Evolutionary conservation across 2,797 vertebrate species (phyloP).

Genomic region (Sparidentex hasta): DNA sequence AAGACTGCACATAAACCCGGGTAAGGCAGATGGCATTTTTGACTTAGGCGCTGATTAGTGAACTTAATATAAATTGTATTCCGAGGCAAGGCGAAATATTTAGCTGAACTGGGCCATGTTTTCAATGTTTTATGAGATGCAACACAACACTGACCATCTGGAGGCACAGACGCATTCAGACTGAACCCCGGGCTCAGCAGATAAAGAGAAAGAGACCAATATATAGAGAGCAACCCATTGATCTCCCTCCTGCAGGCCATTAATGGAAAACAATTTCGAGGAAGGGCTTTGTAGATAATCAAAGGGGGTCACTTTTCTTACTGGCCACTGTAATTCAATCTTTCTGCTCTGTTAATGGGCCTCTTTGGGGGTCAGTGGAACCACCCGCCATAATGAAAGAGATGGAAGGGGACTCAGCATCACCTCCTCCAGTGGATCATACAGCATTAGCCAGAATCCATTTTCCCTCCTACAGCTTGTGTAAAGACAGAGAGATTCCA

Average conservation of each 20-base stretch:
- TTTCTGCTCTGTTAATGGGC: conserved; percentile 63
- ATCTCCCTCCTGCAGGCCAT: conserved; percentile 59
- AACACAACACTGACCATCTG: conserved; percentile 66
- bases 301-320: conserved; percentile 58
- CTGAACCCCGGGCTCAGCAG: conserved; percentile 28
- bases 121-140: conserved; percentile 64
- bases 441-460: conserved; percentile 44
- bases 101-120: conserved; percentile 45
- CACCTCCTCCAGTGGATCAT: conserved; percentile 46
- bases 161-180: conserved; percentile 44
- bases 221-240: conserved; percentile 52
- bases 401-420: conserved; percentile 39
- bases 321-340: conserved; percentile 54
- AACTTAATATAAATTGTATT: conserved; percentile 34
- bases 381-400: conserved; percentile 61
- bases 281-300: conserved; percentile 58
- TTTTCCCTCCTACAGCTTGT: conserved; percentile 33
- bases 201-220: conserved; percentile 24
- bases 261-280: conserved; percentile 68
- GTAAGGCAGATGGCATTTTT: conserved; percentile 62
- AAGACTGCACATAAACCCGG: conserved; percentile 35
- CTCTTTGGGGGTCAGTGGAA: conserved; percentile 50
- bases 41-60: conserved; percentile 22
- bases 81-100: conserved; percentile 49
- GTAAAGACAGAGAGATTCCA: conserved; percentile 16